These are phyloP conservation scores for Mamestra brassicae DNA, from an alignment of 2,888 invertebrate species.

Conservation along the genomic window DNA sequence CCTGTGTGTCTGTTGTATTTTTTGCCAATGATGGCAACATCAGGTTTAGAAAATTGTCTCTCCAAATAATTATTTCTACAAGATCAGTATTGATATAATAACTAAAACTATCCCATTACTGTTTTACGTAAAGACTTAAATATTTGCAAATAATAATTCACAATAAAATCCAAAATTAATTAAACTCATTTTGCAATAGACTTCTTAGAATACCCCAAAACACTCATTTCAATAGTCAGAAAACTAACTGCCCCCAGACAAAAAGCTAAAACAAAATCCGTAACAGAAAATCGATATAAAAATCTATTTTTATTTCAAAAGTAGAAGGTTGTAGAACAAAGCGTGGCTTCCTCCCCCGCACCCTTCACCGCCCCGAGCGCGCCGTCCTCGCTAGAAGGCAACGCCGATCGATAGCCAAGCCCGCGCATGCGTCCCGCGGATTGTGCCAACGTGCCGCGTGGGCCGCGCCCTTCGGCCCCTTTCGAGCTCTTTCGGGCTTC, in stretches of 20 bases:
- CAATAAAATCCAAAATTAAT: not conserved
- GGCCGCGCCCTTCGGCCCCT: not conserved
- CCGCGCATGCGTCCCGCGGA: constrained; percentile 40
- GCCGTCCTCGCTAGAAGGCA: not conserved
- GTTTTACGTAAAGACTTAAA: constrained; percentile 2
- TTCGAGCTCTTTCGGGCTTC: not conserved
- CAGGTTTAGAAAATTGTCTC: not conserved
- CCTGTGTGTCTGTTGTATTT: constrained; percentile 25
- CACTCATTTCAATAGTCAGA: not conserved
- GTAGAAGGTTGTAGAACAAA: not conserved
- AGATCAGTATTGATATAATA: not conserved
- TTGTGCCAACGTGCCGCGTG: not conserved
- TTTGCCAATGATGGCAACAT: constrained; percentile 11
- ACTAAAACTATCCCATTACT: constrained; percentile 35
- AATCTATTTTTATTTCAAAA: not conserved
- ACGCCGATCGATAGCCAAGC: constrained; percentile 38
- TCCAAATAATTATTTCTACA: not conserved
- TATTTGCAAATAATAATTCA: not conserved
- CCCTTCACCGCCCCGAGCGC: not conserved
- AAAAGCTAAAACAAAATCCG: not conserved
- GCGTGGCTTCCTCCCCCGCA: not conserved
- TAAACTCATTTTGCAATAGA: not conserved
- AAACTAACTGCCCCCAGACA: not conserved
- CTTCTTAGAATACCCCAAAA: not conserved
- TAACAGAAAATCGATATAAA: constrained; percentile 2